Conservation (phyloP, 1,140 invertebrate genomes). For the Macrobrachium nipponense region DNA sequence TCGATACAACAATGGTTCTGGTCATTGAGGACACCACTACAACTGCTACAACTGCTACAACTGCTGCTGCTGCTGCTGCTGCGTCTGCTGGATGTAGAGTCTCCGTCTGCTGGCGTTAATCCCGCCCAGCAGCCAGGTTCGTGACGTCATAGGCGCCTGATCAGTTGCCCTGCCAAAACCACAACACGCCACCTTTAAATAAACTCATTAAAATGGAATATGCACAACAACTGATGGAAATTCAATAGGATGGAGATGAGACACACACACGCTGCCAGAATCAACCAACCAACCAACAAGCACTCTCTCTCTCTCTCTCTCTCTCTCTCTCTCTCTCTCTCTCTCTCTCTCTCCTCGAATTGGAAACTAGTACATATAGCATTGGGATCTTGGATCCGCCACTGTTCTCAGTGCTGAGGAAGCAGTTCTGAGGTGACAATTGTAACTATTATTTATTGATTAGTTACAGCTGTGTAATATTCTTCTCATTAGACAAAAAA, state of each 20-base stretch:
- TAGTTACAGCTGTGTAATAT: no score
- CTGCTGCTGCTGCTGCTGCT: no score
- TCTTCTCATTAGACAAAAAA: no score
- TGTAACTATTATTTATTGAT: no score
- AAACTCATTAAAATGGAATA: slow-evolving; percentile 21
- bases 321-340: slow-evolving; percentile 8
- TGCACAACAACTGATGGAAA: slow-evolving; percentile 14
- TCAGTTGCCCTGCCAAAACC: neutral
- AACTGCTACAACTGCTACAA: no score
- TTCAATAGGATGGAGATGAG: slow-evolving; percentile 25
- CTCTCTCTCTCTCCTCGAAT: neutral
- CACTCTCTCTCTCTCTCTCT: neutral
- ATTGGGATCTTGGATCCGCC: neutral
- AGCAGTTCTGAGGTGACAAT: neutral
- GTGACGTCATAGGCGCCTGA: neutral
- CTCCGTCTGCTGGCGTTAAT: no score
- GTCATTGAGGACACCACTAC: no score
- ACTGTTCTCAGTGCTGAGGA: neutral
- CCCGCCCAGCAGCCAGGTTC: neutral
- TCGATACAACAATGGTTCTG: no score
- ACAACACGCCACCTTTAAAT: slow-evolving; percentile 19
- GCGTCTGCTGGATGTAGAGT: no score
- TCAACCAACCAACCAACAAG: neutral
- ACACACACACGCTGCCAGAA: neutral
- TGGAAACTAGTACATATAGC: neutral